These are phyloP conservation scores for Picathartes gymnocephalus DNA, from an alignment of 2,113 vertebrate species.

Conservation along the genomic window DNA sequence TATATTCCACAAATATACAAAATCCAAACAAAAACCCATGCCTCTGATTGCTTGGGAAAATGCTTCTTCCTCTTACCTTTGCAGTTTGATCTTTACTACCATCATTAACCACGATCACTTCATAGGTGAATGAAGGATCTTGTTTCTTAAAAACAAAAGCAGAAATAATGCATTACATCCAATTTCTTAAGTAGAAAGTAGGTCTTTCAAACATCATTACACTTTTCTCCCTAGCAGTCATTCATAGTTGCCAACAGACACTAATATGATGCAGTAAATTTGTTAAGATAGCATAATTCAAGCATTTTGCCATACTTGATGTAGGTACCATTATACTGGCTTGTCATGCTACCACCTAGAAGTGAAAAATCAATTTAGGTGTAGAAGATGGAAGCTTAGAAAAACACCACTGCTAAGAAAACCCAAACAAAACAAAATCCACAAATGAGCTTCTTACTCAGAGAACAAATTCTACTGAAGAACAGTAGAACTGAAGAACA, in stretches of 20 bases:
- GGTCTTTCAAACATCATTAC: not conserved
- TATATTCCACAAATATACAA: not conserved
- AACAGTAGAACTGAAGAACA: not conserved
- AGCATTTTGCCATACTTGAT: not conserved
- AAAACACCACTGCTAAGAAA: not conserved
- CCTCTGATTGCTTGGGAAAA: not conserved
- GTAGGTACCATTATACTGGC: fast-evolving
- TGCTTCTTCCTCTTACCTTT: slow-evolving; percentile 73
- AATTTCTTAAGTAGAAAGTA: not conserved
- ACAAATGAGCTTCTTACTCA: not conserved
- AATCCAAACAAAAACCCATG: not conserved
- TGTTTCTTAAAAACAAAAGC: slow-evolving; percentile 75
- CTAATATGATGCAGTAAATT: not conserved
- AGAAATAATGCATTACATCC: not conserved
- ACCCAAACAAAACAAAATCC: not conserved
- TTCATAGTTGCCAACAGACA: not conserved
- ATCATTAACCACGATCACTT: slow-evolving; percentile 93
- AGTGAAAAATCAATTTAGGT: not conserved
- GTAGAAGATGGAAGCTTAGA: not conserved
- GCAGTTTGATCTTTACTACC: slow-evolving; percentile 94
- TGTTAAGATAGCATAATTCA: not conserved
- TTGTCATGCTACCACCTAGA: not conserved
- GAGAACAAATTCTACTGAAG: not conserved
- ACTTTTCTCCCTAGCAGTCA: not conserved
- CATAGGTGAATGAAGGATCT: slow-evolving; percentile 85